These are phyloP conservation scores for Falco biarmicus DNA, from an alignment of 2,797 vertebrate species.

Conservation along the genomic window DNA sequence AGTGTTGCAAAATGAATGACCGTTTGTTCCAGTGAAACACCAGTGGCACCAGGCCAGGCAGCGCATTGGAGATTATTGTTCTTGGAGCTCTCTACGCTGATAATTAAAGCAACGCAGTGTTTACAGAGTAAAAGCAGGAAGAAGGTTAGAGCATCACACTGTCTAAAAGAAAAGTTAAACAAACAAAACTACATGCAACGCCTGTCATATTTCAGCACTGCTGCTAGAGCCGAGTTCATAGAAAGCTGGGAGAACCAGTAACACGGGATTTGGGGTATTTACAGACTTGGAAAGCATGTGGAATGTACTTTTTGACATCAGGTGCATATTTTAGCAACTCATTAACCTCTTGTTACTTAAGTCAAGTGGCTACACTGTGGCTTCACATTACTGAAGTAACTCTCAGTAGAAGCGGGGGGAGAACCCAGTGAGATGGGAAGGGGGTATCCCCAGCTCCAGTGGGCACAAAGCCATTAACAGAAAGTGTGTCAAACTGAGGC, in stretches of 20 bases:
- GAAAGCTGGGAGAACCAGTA: neutral
- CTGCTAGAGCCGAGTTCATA: neutral
- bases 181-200: conserved; percentile 25
- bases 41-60: neutral
- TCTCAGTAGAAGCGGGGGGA: neutral
- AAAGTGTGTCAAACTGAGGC: neutral
- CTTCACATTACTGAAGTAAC: neutral
- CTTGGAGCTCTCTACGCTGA: conserved; percentile 56
- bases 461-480: neutral
- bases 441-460: neutral
- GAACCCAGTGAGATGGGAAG: neutral
- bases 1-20: conserved; percentile 59
- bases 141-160: conserved; percentile 59
- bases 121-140: conserved; percentile 49
- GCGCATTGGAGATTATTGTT: conserved; percentile 53
- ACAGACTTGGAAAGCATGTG: neutral
- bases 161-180: conserved; percentile 63
- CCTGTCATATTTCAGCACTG: neutral
- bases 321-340: conserved; percentile 52
- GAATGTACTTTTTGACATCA: conserved; percentile 36
- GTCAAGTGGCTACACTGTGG: neutral
- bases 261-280: neutral
- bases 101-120: conserved; percentile 57
- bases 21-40: conserved; percentile 29
- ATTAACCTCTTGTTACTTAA: conserved; percentile 31